phyloP scores from a whole-genome alignment of 37 sponge, comb jelly and placozoan species.

The Ianthella basta region DNA sequence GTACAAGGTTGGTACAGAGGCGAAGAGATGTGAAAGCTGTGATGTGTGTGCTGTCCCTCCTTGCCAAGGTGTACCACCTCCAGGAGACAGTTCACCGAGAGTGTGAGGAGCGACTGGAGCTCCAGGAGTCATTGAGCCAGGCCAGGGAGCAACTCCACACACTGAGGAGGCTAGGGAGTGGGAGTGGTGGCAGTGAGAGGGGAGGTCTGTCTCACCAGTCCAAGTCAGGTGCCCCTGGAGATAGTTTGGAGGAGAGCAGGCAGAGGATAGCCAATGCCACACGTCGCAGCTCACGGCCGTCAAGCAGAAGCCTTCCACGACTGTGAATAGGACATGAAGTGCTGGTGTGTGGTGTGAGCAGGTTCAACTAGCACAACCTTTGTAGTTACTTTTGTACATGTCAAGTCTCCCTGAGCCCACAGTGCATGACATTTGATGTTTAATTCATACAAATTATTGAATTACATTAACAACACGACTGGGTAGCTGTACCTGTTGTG shows the following conservation, averaged over 20 bases:
- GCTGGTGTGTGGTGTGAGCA: not conserved
- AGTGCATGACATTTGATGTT: not conserved
- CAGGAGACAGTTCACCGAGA: constrained; percentile 20
- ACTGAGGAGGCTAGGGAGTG: not conserved
- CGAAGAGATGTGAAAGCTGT: not conserved
- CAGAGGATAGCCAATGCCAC: constrained; percentile 24
- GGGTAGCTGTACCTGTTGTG: no score
- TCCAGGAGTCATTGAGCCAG: constrained; percentile 17
- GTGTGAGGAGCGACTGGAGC: constrained; percentile 20
- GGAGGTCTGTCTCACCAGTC: not conserved
- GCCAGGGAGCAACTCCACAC: not conserved
- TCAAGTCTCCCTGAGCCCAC: not conserved
- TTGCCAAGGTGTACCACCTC: not conserved
- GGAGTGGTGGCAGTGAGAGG: not conserved
- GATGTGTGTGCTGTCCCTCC: not conserved
- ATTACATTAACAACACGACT: no score
- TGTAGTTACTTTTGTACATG: not conserved
- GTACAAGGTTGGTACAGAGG: not conserved
- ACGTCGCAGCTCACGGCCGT: not conserved
- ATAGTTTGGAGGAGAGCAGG: constrained; percentile 19
- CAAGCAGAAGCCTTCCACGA: not conserved
- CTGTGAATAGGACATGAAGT: not conserved
- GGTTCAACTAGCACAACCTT: not conserved
- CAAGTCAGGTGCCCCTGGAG: not conserved
- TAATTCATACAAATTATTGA: no score